These are phyloP conservation scores for Pseudachorutes palmiensis DNA, from an alignment of 1,140 invertebrate species.

Conservation along the genomic window DNA sequence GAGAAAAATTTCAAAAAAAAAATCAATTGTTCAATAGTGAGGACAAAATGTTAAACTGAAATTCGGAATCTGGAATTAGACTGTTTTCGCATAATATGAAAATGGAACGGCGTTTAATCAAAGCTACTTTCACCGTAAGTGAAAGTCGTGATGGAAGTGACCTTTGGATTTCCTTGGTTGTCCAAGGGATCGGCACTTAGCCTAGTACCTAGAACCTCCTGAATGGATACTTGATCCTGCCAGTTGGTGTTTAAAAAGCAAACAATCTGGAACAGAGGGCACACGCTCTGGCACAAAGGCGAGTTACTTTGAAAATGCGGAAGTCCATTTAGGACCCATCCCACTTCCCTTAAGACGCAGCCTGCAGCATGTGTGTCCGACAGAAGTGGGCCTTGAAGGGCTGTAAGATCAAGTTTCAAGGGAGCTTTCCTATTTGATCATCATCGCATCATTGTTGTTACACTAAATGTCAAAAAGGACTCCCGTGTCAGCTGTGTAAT, in stretches of 20 bases:
- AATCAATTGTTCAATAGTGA: neutral
- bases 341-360: neutral
- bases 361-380: conserved; percentile 4
- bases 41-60: neutral
- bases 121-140: neutral
- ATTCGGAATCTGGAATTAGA: neutral
- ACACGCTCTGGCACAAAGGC: neutral
- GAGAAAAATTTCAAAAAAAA: neutral
- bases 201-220: too few relatives aligned
- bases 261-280: conserved; percentile 9
- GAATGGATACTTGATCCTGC: conserved; percentile 4
- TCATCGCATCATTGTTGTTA: conserved; percentile 7
- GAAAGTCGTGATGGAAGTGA: neutral
- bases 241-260: conserved; percentile 9
- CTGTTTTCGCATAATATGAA: neutral
- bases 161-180: neutral
- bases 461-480: neutral
- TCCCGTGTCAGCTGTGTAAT: conserved; percentile 6
- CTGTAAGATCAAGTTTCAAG: neutral
- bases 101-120: neutral
- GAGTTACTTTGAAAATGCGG: neutral
- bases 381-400: neutral
- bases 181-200: neutral
- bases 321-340: neutral
- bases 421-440: neutral